Percentiles rank a stretch among this genome's conserved stretches.
Conservation (phyloP, 2,797 vertebrate species). For the Karalla daura region DNA sequence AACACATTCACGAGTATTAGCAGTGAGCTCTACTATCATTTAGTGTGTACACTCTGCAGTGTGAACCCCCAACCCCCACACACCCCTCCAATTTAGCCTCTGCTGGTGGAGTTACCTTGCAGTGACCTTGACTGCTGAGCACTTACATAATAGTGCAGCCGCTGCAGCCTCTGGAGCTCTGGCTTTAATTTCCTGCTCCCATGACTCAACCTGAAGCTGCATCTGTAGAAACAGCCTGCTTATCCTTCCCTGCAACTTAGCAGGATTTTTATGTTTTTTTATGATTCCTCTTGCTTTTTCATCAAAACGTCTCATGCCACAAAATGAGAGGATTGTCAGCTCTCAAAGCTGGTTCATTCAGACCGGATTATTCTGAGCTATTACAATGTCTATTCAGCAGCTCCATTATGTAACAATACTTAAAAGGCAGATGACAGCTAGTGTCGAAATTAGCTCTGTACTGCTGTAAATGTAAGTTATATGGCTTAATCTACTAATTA, state of each 20-base stretch:
- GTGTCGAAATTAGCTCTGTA: slow-evolving; percentile 5
- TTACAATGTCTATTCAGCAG: slow-evolving; percentile 23
- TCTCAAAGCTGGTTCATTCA: slow-evolving; percentile 23
- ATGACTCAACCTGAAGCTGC: slow-evolving; percentile 42
- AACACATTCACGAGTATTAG: slow-evolving; percentile 13
- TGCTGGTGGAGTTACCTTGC: slow-evolving; percentile 56
- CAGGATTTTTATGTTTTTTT: slow-evolving; percentile 28
- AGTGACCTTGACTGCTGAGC: slow-evolving; percentile 66
- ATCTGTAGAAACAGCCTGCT: slow-evolving; percentile 39
- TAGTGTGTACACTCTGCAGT: neutral
- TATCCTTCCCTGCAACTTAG: slow-evolving; percentile 9
- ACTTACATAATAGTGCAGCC: slow-evolving; percentile 60
- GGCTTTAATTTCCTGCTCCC: slow-evolving; percentile 54
- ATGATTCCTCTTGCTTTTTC: neutral
- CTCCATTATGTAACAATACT: slow-evolving; percentile 22
- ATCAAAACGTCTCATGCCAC: slow-evolving; percentile 26
- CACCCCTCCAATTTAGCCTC: slow-evolving; percentile 2
- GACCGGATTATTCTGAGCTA: slow-evolving; percentile 27
- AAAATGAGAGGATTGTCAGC: slow-evolving; percentile 24
- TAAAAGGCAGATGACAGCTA: slow-evolving; percentile 8
- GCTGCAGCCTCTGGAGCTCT: slow-evolving; percentile 58
- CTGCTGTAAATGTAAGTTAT: slow-evolving; percentile 12
- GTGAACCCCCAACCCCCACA: slow-evolving; percentile 27
- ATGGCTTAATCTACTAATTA: slow-evolving; percentile 12
- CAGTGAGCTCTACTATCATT: neutral